Evolutionary conservation across 2,888 invertebrate species (phyloP).

Genomic region (Cosmorhoe ocellata): DNA sequence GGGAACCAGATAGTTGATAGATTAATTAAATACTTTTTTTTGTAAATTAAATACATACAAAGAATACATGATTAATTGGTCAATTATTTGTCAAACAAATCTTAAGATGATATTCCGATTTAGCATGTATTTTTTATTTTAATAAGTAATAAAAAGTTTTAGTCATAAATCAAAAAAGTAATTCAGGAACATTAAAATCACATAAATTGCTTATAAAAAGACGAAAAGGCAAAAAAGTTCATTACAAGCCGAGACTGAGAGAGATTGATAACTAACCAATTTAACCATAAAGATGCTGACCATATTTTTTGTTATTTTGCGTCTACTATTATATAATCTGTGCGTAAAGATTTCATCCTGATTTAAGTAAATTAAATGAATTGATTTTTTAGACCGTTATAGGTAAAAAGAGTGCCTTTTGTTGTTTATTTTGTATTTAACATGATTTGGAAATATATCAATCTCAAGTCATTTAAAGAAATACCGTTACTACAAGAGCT

Average conservation of each 20-base stretch:
- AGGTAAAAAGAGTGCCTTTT: constrained; percentile 5
- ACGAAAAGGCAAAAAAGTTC: constrained; percentile 61
- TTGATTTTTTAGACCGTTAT: constrained; percentile 2
- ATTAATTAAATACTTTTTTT: no score
- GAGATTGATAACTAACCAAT: constrained; percentile 53
- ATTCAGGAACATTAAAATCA: constrained; percentile 59
- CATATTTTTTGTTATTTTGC: constrained; percentile 2
- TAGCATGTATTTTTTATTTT: constrained; percentile 11
- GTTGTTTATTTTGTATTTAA: constrained; percentile 28
- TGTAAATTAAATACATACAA: no score
- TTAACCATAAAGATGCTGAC: constrained; percentile 23
- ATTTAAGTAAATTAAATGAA: constrained; percentile 4
- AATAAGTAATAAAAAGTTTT: constrained; percentile 11
- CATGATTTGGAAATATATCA: constrained; percentile 31
- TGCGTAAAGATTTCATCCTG: neutral
- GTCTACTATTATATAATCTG: neutral
- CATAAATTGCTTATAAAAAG: constrained; percentile 60
- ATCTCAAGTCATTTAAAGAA: constrained; percentile 47
- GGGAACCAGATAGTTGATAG: no score
- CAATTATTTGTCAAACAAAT: neutral
- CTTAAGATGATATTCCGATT: constrained; percentile 1
- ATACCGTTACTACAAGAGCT: constrained; percentile 51
- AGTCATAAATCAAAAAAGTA: constrained; percentile 50
- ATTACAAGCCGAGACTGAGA: constrained; percentile 54
- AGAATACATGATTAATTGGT: no score